A percentile compares a stretch with the other conserved stretches of the same genome.
Evolutionary conservation across 2,797 vertebrate species (phyloP).

Genomic region (Ptychobarbus kaznakovi): DNA sequence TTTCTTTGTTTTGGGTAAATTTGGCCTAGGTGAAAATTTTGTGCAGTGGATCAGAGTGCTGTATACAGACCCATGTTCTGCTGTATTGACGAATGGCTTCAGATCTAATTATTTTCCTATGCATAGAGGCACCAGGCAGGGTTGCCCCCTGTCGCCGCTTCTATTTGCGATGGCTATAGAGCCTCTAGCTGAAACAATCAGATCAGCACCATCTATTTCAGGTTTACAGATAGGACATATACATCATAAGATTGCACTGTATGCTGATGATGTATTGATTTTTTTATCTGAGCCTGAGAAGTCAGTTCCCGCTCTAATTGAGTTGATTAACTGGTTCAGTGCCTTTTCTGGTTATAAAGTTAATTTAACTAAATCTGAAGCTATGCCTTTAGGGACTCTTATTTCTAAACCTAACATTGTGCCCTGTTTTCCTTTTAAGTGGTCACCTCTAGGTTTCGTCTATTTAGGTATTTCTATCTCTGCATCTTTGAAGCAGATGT

Average conservation of each 20-base stretch:
- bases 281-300: background rate
- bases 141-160: background rate
- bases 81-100: background rate
- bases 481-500: too few relatives aligned
- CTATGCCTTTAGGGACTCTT: background rate
- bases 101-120: background rate
- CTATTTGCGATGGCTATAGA: background rate
- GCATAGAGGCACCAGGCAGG: background rate
- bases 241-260: constrained; percentile 9
- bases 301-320: background rate
- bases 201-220: background rate
- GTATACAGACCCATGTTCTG: too few relatives aligned
- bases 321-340: background rate
- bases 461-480: background rate
- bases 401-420: background rate
- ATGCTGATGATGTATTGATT: background rate
- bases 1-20: too few relatives aligned
- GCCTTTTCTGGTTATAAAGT: constrained; percentile 10
- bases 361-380: background rate
- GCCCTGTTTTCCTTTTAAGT: constrained; percentile 5
- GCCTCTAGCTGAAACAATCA: background rate
- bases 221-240: background rate
- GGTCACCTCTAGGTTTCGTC: background rate
- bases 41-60: too few relatives aligned
- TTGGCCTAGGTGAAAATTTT: too few relatives aligned